Base-by-base conservation (phyloP, 2,113 vertebrate species). In the Pungitius pungitius region DNA sequence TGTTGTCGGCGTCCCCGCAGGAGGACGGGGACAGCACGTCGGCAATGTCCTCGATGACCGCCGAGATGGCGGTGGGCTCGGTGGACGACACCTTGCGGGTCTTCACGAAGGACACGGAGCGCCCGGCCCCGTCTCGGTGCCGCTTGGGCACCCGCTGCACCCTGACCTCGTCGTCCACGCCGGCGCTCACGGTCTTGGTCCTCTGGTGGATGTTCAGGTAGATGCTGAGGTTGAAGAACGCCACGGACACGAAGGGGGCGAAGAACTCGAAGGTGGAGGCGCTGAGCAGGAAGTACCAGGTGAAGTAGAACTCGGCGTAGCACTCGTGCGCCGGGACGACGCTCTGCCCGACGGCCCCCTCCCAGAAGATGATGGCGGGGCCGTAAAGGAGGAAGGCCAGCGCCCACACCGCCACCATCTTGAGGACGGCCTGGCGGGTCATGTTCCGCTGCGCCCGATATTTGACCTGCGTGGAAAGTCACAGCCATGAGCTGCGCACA, bases 191-290 rank as follows among this genome's bases (percentile, higher is more conserved):
- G 59, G 84, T 92, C 83, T 85, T 90, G 76, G 90, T 91, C 26
- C 94, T 84, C n/a, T 90, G 93, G 66, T 93, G 93, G 67, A 97
- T 95, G 80, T 90, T 94, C 81, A 94, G 86, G 89, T 96, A 96
- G 87, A 97, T 97, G 84, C 89, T 91, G 20, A 95, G 18, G 18
- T 97, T 97, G 90, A 98, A 97, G 89, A 94, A 97, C 60, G 92
- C 87, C 89, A 98, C 95, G 0, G 87, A 92, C 60, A 96, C 77
- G 64, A 96, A 93, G 0, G 96, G 96, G 6, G 94, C 77, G 63
- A 96, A 94, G 90, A 97, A 98, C 85, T 98, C 97, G 20, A 97
- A 93, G n/a, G 93, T 91, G 3, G 95, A 95, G 0, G 93, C 93
- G 0, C 91, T 88, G 56, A 96, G 91, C 6, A 96, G 92, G 83